A percentile compares a stretch with the other conserved stretches of the same genome.
Conservation (phyloP, 2,113 vertebrate species). For the Mus pahari region DNA sequence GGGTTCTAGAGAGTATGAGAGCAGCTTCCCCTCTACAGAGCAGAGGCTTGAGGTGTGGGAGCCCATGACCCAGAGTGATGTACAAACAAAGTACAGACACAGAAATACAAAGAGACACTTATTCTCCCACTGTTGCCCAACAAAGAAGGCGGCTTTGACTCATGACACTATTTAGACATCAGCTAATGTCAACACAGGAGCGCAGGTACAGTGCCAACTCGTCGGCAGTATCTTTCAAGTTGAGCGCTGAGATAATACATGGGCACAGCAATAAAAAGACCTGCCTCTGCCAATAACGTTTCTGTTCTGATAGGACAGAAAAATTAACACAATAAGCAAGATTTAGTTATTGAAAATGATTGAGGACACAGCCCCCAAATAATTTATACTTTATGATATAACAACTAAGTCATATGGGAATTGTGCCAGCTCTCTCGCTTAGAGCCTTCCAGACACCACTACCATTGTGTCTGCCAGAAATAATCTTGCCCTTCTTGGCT, state of each 20-base stretch:
- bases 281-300: background rate
- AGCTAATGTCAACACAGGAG: slow-evolving; percentile 41
- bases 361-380: background rate
- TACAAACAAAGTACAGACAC: background rate
- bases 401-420: background rate
- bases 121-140: background rate
- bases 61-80: background rate
- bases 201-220: background rate
- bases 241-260: background rate
- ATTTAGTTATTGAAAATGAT: background rate
- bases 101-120: background rate
- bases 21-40: background rate
- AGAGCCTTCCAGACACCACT: background rate
- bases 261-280: background rate
- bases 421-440: background rate
- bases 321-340: slow-evolving; percentile 19
- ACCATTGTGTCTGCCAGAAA: slow-evolving; percentile 37
- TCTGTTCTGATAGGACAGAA: slow-evolving; percentile 27
- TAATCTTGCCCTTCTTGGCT: background rate
- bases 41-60: background rate
- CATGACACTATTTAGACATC: slow-evolving; percentile 23
- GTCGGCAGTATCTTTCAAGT: background rate
- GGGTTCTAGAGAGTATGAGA: background rate
- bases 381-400: slow-evolving; percentile 59
- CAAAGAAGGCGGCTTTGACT: background rate